phyloP scores from a whole-genome alignment of 2,888 invertebrate genomes.

The Lutraria lutraria region DNA sequence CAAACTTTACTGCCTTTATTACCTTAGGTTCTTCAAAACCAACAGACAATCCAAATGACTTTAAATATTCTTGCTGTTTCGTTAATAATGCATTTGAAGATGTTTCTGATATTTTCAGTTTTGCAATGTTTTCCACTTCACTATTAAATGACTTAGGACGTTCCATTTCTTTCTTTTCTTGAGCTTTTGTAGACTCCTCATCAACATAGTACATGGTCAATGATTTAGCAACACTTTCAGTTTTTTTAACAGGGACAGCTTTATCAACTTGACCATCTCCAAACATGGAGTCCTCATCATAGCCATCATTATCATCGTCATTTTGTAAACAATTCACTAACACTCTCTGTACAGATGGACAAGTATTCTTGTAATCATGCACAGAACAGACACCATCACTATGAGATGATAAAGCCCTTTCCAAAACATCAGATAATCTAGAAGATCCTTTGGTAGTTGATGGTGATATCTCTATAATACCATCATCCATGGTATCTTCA shows the following conservation, averaged over 20 bases:
- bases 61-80: slow-evolving; percentile 70
- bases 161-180: slow-evolving; percentile 22
- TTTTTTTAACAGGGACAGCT: background rate
- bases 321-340: slow-evolving; percentile 73
- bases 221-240: slow-evolving; percentile 9
- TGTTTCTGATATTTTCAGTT: slow-evolving; percentile 21
- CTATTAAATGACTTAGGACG: background rate
- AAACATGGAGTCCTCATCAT: slow-evolving; percentile 67
- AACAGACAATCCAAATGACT: slow-evolving; percentile 70
- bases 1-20: slow-evolving; percentile 72
- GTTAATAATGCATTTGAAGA: slow-evolving; percentile 18
- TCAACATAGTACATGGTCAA: slow-evolving; percentile 9
- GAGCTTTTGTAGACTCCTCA: slow-evolving; percentile 42
- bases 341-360: slow-evolving; percentile 71
- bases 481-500: slow-evolving; percentile 30
- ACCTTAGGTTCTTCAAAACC: slow-evolving; percentile 72
- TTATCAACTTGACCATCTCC: slow-evolving; percentile 45
- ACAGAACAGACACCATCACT: slow-evolving; percentile 72
- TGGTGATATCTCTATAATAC: slow-evolving; percentile 56
- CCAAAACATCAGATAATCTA: slow-evolving; percentile 64
- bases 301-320: slow-evolving; percentile 55
- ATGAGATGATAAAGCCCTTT: slow-evolving; percentile 71
- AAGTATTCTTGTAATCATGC: slow-evolving; percentile 70
- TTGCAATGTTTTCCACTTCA: background rate
- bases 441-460: slow-evolving; percentile 55